Evolutionary conservation across 2,113 vertebrate species (phyloP), one percentile per base, ranked within the genome.

Genomic region (Egretta garzetta): DNA sequence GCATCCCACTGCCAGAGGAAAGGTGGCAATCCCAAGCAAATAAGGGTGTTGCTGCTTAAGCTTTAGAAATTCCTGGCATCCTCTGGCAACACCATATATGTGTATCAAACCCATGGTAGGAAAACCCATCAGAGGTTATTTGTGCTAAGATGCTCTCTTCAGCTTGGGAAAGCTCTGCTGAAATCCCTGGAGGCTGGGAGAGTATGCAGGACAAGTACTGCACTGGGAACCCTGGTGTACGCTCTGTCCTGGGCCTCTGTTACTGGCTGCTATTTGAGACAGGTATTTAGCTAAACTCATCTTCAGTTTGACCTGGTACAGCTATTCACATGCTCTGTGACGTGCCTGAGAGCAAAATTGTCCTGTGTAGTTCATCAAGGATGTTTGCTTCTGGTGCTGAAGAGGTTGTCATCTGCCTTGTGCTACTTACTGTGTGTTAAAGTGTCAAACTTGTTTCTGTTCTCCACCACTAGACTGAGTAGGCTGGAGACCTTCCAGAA

Each of bases 401-500:
- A 81, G 26, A 30, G 3, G 4, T 32, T 74, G 35, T 32, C 13
- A 4, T 8, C 56, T 17, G 13, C 19, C 14, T 72, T 49, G 18
- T 49, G 37, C 2, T 5, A 8, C 30, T 60, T 5, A 8, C 30
- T 60, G 14, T 12, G 15, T 1, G 0, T 15, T 55, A 2, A 63
- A 56, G 14, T 12, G 14, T 32, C 16, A n/a, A 16, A 70, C 55
- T 66, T 15, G 6, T 35, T 95, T 84, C 33, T 91, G 14, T 39
- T 91, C 60, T 66, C 73, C 14, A 41, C 68, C 52, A 3, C 81
- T 85, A 99, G 99, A 92, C 83, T 99, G 53, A 68, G 47, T 67
- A 98, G 98, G 95, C 79, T 99, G 62, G 97, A 99, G 43, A 64
- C 59, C 11, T 99, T 99, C 94, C 97, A 98, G 53, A 95, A n/a